These are phyloP conservation scores for Malacoctenus gilli DNA, from an alignment of 2,797 vertebrate genomes.

Conservation along the genomic window DNA sequence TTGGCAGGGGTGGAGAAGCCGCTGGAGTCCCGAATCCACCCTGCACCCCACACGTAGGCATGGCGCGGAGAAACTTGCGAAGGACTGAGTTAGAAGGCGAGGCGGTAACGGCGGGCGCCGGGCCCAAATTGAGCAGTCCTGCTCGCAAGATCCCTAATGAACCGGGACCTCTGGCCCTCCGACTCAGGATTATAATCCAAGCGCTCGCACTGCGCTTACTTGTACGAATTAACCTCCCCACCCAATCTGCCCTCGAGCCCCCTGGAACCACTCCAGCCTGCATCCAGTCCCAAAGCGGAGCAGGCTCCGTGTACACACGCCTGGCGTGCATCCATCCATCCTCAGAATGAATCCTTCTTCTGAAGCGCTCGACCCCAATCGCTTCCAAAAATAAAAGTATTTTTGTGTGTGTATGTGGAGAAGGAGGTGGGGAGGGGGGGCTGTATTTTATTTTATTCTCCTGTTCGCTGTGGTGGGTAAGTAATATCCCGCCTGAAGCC, in stretches of 20 bases:
- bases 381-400: constrained; percentile 5
- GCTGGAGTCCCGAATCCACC: too few species aligned
- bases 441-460: constrained; percentile 25
- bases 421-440: too few species aligned
- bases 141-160: constrained; percentile 24
- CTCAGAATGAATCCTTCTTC: constrained; percentile 57
- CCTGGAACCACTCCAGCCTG: constrained; percentile 53
- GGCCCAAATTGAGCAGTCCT: constrained; percentile 1
- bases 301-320: constrained; percentile 23
- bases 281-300: too few species aligned
- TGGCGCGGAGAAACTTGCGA: too few species aligned
- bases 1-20: background rate
- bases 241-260: constrained; percentile 17
- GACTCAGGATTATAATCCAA: constrained; percentile 35
- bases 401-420: too few species aligned
- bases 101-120: too few species aligned
- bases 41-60: too few species aligned
- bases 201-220: constrained; percentile 19
- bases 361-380: constrained; percentile 11
- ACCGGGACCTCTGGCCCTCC: constrained; percentile 10
- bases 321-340: constrained; percentile 62
- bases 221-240: constrained; percentile 38
- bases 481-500: constrained; percentile 56
- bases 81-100: too few species aligned
- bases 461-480: constrained; percentile 35